Conservation (phyloP, 2,113 vertebrate genomes). For the Nycticryphes semicollaris region DNA sequence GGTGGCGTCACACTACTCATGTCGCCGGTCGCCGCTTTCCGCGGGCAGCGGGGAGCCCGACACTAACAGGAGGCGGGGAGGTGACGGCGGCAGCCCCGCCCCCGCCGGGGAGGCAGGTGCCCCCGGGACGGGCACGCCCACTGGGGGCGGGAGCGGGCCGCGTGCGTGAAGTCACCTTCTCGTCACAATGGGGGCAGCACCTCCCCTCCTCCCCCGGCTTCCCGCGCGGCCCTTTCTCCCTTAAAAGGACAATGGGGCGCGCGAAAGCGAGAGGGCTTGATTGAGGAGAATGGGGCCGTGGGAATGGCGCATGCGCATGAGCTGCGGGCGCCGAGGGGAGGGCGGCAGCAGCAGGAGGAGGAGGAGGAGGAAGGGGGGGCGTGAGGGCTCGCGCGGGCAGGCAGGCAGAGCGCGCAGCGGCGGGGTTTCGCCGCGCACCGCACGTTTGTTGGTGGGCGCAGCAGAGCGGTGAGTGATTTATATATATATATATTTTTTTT, state of each 20-base stretch:
- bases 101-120: neutral
- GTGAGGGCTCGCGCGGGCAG: neutral
- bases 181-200: neutral
- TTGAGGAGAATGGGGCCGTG: slow-evolving; percentile 86
- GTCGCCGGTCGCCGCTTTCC: no score
- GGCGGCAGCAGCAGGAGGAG: neutral
- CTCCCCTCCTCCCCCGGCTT: neutral
- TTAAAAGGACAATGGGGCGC: slow-evolving; percentile 83
- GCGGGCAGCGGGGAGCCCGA: no score
- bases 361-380: neutral
- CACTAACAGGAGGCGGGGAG: no score
- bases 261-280: slow-evolving; percentile 75
- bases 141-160: neutral
- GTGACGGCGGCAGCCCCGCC: neutral
- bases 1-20: no score
- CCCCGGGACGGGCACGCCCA: neutral
- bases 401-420: neutral
- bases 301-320: slow-evolving; percentile 79
- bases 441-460: neutral
- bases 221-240: slow-evolving; percentile 74
- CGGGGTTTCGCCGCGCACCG: neutral
- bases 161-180: neutral
- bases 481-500: no score
- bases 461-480: neutral
- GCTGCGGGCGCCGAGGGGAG: neutral